Evolutionary conservation across 2,797 vertebrate genomes (phyloP).

Genomic region (Triplophysa yarkandensis): DNA sequence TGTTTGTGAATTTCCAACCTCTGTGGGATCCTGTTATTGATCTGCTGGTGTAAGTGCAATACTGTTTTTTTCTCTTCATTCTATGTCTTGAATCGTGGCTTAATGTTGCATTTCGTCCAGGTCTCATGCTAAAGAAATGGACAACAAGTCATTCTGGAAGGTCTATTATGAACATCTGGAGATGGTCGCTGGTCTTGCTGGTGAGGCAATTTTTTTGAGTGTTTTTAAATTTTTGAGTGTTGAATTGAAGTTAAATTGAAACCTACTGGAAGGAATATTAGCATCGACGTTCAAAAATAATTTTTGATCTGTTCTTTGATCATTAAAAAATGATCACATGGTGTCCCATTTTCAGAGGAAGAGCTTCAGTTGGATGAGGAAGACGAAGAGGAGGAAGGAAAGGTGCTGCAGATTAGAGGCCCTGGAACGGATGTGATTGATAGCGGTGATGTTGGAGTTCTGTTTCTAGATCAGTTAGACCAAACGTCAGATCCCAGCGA

Average conservation of each 20-base stretch:
- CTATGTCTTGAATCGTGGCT: conserved; percentile 16
- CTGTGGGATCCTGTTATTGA: conserved; percentile 94
- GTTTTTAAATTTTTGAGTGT: no score
- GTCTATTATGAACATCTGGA: conserved; percentile 90
- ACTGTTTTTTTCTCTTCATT: not conserved
- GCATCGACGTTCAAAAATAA: no score
- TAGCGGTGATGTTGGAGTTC: conserved; percentile 73
- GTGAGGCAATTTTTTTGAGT: conserved; percentile 75
- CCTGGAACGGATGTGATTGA: conserved; percentile 71
- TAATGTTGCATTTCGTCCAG: conserved; percentile 68
- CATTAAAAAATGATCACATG: not conserved
- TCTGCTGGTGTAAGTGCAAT: conserved; percentile 85
- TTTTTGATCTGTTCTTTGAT: no score
- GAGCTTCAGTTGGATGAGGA: conserved; percentile 73
- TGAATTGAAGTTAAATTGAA: no score
- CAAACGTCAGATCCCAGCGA: conserved; percentile 70
- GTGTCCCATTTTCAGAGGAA: conserved; percentile 73
- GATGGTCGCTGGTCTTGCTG: conserved; percentile 84
- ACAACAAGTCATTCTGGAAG: conserved; percentile 93
- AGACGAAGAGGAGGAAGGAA: conserved; percentile 60
- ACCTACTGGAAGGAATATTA: no score
- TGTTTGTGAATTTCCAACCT: conserved; percentile 92
- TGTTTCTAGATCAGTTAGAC: conserved; percentile 81
- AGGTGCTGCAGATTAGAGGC: conserved; percentile 35
- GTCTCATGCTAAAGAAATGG: conserved; percentile 91